Base-by-base conservation (phyloP, 2,797 vertebrate genomes). In the Percopsis omiscomaycus region DNA sequence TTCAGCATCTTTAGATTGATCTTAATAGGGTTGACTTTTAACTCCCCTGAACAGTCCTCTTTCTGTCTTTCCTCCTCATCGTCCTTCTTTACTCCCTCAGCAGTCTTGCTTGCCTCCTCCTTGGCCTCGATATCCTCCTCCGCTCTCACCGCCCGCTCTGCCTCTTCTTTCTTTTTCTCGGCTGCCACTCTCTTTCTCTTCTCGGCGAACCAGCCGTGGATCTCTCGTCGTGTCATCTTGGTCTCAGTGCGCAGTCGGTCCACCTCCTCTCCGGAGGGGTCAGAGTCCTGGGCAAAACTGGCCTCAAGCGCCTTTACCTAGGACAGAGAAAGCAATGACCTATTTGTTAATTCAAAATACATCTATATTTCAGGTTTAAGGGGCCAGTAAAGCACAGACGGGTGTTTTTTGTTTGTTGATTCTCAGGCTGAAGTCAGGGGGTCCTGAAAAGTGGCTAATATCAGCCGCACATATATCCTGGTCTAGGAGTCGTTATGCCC, bases 191-290 rank as follows among this genome's bases (percentile, higher is more conserved):
- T 95, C 89, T 93, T 98, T 75, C 95, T 92, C 68, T 92, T 92
- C 78, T 99, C 98, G 0, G 96, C 89, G 68, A 99, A 99, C 98
- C 97, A 99, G 78, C 95, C 91, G 2, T 99, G 95, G 2, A 99
- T 99, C 86, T 99, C 97, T 51, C 97, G 92, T 3, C 98, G 90
- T 0, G 98, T 99, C 98, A 99, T 99, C 84, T 99, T 99, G 0
- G 97, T 99, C 76, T 98, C 96, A 0, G 82, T 74, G 30, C 98
- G 90, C 76, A 99, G 86, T 63, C 95, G 89, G 89, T 97, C 96
- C 73, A 98, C 94, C 67, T 99, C 97, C 16, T 98, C 95, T 0
- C 92, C 94, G 0, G 92, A 68, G 1, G 96, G 98, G 49, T 95
- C 92, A 0, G 92, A 81, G 64, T 94, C 94, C 82, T 93, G 91